These are phyloP conservation scores for Euschistus heros DNA, from an alignment of 1,140 invertebrate species.

Conservation along the genomic window DNA sequence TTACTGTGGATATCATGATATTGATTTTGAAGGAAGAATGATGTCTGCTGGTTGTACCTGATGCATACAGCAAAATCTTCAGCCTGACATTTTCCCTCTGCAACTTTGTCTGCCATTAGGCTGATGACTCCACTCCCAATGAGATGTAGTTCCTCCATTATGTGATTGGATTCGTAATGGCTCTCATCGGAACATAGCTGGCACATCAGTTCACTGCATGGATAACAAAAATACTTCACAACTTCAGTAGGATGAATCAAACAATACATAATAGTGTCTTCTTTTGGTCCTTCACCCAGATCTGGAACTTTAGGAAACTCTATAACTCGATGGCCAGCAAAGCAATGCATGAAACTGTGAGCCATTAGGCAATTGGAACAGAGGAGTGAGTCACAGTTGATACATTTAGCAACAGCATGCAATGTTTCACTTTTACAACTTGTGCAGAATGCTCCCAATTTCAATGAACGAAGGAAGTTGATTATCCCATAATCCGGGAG, in stretches of 20 bases:
- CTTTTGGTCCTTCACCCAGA: conserved; percentile 40
- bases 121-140: conserved; percentile 73
- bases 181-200: conserved; percentile 84
- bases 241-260: conserved; percentile 73
- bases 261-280: conserved; percentile 40
- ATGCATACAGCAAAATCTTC: conserved; percentile 69
- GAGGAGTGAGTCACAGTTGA: conserved; percentile 88
- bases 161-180: conserved; percentile 73
- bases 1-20: conserved; percentile 90
- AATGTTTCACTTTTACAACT: conserved; percentile 76
- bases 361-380: conserved; percentile 95
- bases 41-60: conserved; percentile 73
- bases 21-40: conserved; percentile 71
- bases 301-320: conserved; percentile 43
- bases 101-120: conserved; percentile 61
- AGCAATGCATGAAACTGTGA: conserved; percentile 97
- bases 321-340: conserved; percentile 88
- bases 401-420: conserved; percentile 79
- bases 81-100: conserved; percentile 72
- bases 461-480: conserved; percentile 35
- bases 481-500: conserved; percentile 55
- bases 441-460: conserved; percentile 51
- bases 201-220: conserved; percentile 80
- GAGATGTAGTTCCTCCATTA: conserved; percentile 69
- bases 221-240: conserved; percentile 82